phyloP scores from a whole-genome alignment of 53 echinoderm and acorn worm genomes.

The Actinopyga echinites region DNA sequence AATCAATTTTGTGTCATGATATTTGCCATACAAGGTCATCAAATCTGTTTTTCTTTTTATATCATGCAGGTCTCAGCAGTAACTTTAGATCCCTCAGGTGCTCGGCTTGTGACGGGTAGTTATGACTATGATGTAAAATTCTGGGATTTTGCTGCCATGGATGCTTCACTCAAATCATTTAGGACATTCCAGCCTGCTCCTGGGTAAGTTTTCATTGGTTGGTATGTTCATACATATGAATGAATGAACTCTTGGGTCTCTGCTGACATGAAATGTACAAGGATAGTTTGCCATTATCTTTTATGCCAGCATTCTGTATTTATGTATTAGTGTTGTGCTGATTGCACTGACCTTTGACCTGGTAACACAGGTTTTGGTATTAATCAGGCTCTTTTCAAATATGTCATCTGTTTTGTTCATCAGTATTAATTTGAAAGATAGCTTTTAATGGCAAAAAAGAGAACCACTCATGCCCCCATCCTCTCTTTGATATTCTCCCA shows the following conservation, averaged over 20 bases:
- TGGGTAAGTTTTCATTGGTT: constrained; percentile 46
- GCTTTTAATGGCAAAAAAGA: too few species aligned
- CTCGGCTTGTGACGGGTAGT: constrained; percentile 83
- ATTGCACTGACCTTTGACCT: too few species aligned
- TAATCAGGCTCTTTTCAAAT: too few species aligned
- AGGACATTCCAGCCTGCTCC: constrained; percentile 85
- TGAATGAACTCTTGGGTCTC: background rate
- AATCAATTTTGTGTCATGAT: too few species aligned
- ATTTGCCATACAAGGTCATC: too few species aligned
- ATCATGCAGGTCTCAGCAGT: constrained; percentile 80
- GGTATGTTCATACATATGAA: background rate
- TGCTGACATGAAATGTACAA: background rate
- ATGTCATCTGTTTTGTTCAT: too few species aligned
- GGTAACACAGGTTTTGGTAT: too few species aligned
- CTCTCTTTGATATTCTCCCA: too few species aligned
- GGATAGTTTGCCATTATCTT: background rate
- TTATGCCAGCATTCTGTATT: too few species aligned
- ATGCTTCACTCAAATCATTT: constrained; percentile 86
- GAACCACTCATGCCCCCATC: too few species aligned
- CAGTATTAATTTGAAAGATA: too few species aligned
- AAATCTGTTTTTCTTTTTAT: background rate
- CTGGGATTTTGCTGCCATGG: constrained; percentile 99
- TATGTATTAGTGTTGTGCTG: too few species aligned
- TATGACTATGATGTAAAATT: constrained; percentile 92
- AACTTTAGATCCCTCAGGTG: constrained; percentile 89